Evolutionary conservation across 2,888 invertebrate species (phyloP), one percentile per base, ranked within the genome.

Genomic region (Phengaris arion): DNA sequence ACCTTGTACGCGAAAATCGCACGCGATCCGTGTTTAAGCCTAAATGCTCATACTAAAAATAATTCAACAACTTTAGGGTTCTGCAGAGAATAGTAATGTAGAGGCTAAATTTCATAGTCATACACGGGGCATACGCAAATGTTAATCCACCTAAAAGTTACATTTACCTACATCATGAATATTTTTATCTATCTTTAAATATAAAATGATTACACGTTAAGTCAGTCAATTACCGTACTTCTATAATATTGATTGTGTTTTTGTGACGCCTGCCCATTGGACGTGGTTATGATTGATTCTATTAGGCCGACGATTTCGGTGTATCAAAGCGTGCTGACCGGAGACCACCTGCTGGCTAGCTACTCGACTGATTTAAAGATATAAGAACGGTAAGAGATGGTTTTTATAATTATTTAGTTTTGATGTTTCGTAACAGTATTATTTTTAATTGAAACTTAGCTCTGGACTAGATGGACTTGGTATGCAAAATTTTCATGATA

Each of bases 221-320:
- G 70, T 70, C 48, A 72, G 72, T 72, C 35, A 35, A 72, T 72
- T 52, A 52, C 35, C 54, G 15, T 35, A 22, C 22, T 52, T 35
- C 15, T 52, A 76, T 68, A 77, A 75, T 76, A 78, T 81, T 81
- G 77, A 79, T 80, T 80, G 81, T 82, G 78, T 84, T 81, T 81
- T 80, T 79, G 72, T 77, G 78, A 76, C 79, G 79, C 81, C 79
- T 81, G 79, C 82, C 79, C 76, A 79, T 78, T 78, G 83, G 85
- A 84, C 87, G 88, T 89, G 86, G 87, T 89, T 90, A 92, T 91
- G 91, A 92, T 92, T 89, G 89, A 91, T 91, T 92, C 88, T 84
- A 90, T 90, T 89, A 89, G 88, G 88, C 85, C 82, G 87, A 88
- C 86, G 87, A 86, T 87, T 59, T 89, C 89, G 90, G 90, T 88